Percentiles rank a stretch among this genome's conserved stretches.
Conservation (phyloP, 1,140 invertebrate species). For the Rhagoletis zephyria region DNA sequence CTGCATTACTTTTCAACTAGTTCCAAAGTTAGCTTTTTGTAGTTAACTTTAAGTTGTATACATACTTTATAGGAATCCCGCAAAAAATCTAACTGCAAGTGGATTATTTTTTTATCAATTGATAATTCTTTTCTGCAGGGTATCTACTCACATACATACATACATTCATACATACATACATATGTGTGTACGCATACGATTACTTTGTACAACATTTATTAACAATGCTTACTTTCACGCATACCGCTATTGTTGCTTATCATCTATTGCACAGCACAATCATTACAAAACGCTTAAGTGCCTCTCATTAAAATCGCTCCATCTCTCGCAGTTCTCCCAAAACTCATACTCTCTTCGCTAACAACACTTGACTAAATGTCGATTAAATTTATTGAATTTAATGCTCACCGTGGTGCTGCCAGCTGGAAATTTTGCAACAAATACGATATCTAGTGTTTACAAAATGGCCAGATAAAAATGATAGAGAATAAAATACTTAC, state of each 20-base stretch:
- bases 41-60: too few relatives aligned
- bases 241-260: constrained; percentile 10
- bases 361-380: constrained; percentile 17
- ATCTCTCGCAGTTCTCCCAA: background rate
- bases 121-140: too few relatives aligned
- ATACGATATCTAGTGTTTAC: too few relatives aligned
- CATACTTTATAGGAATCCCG: too few relatives aligned
- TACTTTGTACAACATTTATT: background rate
- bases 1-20: too few relatives aligned
- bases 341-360: background rate
- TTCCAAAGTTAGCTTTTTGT: too few relatives aligned
- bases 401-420: background rate
- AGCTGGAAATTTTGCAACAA: background rate
- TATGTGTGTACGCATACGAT: background rate
- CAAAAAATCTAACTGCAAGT: too few relatives aligned
- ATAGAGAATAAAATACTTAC: too few relatives aligned
- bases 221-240: constrained; percentile 10
- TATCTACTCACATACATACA: too few relatives aligned
- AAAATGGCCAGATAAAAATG: too few relatives aligned
- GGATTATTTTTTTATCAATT: too few relatives aligned
- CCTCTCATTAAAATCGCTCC: background rate
- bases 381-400: background rate
- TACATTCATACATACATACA: background rate
- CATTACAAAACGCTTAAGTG: background rate
- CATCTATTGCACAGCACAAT: background rate